Conservation (phyloP, 2,113 vertebrate species). For the Sapayoa aenigma region DNA sequence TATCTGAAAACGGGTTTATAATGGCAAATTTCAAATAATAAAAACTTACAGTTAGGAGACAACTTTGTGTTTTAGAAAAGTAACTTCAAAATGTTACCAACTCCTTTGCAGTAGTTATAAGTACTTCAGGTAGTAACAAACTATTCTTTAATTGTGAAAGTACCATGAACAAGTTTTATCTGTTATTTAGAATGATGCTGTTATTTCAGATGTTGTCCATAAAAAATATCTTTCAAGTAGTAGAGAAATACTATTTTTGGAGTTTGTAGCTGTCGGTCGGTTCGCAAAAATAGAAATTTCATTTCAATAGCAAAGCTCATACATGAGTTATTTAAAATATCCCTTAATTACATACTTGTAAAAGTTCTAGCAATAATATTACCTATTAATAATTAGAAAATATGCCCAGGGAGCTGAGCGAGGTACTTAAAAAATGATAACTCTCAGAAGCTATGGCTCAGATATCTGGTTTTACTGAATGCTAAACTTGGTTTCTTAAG, state of each 20-base stretch:
- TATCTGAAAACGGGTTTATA: neutral
- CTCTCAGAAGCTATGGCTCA: neutral
- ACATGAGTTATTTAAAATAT: neutral
- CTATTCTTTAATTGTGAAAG: neutral
- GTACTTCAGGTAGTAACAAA: neutral
- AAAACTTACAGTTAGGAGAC: neutral
- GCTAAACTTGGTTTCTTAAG: neutral
- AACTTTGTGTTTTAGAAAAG: neutral
- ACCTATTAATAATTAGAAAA: neutral
- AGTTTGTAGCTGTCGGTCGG: neutral
- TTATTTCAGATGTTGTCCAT: neutral
- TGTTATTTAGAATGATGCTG: neutral
- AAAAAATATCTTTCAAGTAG: no score
- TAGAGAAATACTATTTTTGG: no score
- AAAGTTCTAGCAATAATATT: neutral
- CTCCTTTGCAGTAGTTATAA: neutral
- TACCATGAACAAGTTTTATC: neutral
- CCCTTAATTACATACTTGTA: neutral
- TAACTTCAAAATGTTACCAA: neutral
- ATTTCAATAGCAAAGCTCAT: neutral
- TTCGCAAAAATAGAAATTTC: neutral
- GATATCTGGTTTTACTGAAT: neutral
- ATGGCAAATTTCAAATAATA: neutral
- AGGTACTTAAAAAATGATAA: rapidly evolving
- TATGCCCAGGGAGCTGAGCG: neutral